These are phyloP conservation scores for Antedon mediterranea DNA, from an alignment of 53 echinoderm and acorn worm genomes.

Conservation along the genomic window DNA sequence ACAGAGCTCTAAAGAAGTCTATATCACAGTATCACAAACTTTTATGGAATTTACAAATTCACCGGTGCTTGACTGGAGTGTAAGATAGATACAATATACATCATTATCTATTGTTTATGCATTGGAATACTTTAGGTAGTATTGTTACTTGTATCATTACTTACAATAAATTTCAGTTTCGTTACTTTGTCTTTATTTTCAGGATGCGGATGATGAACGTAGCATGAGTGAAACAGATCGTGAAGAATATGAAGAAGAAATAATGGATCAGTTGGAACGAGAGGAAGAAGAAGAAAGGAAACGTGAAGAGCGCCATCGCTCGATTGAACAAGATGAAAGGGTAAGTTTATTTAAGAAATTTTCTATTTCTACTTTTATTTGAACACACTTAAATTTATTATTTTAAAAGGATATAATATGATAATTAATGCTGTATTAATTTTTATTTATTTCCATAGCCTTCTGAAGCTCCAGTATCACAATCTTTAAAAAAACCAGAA, in stretches of 20 bases:
- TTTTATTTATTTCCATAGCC: not conserved
- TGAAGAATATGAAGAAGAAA: slow-evolving; percentile 38
- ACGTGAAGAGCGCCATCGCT: slow-evolving; percentile 30
- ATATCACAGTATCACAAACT: too few species aligned
- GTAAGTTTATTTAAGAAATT: too few species aligned
- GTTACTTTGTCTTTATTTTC: not conserved
- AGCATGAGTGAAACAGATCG: slow-evolving; percentile 3
- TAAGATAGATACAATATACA: too few species aligned
- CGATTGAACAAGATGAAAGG: slow-evolving; percentile 33
- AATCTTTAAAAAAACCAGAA: slow-evolving; percentile 8
- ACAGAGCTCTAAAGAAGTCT: too few species aligned
- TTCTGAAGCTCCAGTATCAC: not conserved
- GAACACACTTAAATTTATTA: too few species aligned
- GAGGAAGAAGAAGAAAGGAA: slow-evolving; percentile 35
- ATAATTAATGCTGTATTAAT: not conserved
- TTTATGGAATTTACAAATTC: too few species aligned
- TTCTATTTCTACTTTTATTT: too few species aligned
- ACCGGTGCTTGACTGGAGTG: too few species aligned
- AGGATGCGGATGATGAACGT: not conserved
- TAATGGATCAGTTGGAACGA: slow-evolving; percentile 34
- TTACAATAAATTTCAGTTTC: not conserved
- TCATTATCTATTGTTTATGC: too few species aligned
- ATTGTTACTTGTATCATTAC: too few species aligned
- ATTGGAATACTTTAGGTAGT: too few species aligned
- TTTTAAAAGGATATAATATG: not conserved